phyloP scores from a whole-genome alignment of 1,140 invertebrate genomes.

The Trypoxylus dichotomus region DNA sequence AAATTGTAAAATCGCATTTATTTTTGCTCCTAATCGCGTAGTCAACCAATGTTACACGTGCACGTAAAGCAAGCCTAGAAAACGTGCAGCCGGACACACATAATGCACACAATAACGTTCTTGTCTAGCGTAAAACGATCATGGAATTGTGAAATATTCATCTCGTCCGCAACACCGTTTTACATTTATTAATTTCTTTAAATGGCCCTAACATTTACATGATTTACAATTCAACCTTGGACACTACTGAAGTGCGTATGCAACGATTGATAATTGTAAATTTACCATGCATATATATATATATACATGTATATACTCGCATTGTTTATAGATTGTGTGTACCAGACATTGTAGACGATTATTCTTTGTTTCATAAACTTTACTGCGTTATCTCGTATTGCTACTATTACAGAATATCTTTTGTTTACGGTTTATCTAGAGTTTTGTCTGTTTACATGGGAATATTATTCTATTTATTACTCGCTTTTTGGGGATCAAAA shows the following conservation, averaged over 20 bases:
- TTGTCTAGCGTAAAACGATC: not conserved
- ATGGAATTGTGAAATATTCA: not conserved
- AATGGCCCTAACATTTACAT: conserved; percentile 10
- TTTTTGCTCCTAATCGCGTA: not conserved
- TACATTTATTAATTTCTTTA: conserved; percentile 5
- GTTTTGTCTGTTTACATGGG: no score
- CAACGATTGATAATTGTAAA: not conserved
- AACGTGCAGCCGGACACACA: not conserved
- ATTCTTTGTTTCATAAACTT: not conserved
- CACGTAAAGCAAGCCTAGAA: no score
- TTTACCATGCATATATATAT: no score
- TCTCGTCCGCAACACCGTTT: not conserved
- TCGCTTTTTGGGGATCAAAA: no score
- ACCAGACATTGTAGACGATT: not conserved
- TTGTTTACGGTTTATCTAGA: not conserved
- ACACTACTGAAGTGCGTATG: not conserved
- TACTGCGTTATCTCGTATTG: not conserved
- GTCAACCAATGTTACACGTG: conserved; percentile 22
- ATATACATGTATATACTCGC: not conserved
- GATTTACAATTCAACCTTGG: conserved; percentile 8
- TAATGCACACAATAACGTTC: no score
- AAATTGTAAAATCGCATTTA: not conserved
- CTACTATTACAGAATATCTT: not conserved
- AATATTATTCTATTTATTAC: no score
- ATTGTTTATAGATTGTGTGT: not conserved